These are phyloP conservation scores for Chanos chanos DNA, from an alignment of 2,797 vertebrate genomes.

Conservation along the genomic window DNA sequence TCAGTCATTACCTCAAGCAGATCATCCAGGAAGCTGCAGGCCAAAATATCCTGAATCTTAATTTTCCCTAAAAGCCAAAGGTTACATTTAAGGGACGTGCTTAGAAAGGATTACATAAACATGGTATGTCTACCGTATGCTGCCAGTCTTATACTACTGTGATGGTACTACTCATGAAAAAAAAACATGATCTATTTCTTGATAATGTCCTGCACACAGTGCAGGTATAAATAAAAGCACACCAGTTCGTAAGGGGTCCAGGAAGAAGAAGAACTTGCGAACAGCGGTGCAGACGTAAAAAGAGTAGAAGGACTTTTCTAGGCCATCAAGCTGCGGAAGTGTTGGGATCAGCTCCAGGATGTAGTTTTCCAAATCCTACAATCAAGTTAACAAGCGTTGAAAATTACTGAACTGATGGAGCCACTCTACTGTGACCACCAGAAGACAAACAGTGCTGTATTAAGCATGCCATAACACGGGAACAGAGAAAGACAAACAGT, in stretches of 20 bases:
- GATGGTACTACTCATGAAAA: no score
- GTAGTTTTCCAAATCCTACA: conserved; percentile 97
- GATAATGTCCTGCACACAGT: no score
- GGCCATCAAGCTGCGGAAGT: conserved; percentile 91
- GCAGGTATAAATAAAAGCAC: no score
- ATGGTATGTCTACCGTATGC: no score
- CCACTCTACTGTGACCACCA: no score
- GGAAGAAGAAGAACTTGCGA: conserved; percentile 97
- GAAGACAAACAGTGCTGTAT: no score
- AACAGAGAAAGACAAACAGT: no score
- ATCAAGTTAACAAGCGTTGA: background rate
- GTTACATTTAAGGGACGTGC: background rate
- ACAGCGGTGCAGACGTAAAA: conserved; percentile 98
- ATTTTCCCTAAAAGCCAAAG: conserved; percentile 81
- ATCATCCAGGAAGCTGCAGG: conserved; percentile 97
- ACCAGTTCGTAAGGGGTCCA: conserved; percentile 96
- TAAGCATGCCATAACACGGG: no score
- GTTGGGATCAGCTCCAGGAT: conserved; percentile 97
- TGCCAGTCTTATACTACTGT: no score
- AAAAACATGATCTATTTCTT: no score
- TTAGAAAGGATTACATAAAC: no score
- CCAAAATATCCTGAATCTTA: conserved; percentile 98
- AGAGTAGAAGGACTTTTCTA: conserved; percentile 99
- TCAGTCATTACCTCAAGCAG: conserved; percentile 90
- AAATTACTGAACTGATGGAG: background rate